phyloP scores from a whole-genome alignment of 1,140 invertebrate species.

The Streblospio benedicti region DNA sequence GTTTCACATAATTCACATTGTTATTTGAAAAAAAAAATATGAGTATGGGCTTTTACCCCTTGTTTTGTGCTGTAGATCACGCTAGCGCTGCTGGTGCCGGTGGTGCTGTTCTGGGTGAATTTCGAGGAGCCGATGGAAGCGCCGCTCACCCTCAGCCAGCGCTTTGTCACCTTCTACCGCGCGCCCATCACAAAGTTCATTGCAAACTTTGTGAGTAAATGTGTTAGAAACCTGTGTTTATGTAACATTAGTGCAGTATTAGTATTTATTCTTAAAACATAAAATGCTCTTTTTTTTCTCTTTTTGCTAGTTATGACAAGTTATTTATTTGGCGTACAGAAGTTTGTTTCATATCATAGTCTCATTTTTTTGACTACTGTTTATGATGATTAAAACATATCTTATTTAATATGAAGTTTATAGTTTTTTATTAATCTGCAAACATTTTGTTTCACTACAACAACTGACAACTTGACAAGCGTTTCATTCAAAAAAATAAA shows the following conservation, averaged over 20 bases:
- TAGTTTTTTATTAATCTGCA: no score
- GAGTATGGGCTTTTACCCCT: no score
- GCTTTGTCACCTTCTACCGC: conserved; percentile 23
- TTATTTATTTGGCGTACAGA: not conserved
- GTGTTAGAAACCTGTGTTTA: no score
- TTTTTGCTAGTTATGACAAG: not conserved
- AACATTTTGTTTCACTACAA: no score
- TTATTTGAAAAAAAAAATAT: no score
- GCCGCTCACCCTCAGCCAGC: not conserved
- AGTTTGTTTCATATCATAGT: no score
- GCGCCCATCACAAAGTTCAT: conserved; percentile 37
- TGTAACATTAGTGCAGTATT: not conserved
- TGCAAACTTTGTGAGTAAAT: conserved; percentile 30
- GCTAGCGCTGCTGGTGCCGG: conserved; percentile 5
- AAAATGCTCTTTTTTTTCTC: not conserved
- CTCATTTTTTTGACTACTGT: no score
- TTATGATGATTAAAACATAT: no score
- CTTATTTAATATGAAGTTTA: no score
- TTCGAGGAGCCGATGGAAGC: not conserved
- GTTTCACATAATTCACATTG: no score
- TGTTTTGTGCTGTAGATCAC: conserved; percentile 1
- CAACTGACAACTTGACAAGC: no score
- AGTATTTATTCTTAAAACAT: not conserved
- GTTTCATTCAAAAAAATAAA: no score
- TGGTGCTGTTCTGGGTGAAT: not conserved